Evolutionary conservation across 2,888 invertebrate genomes (phyloP).

Genomic region (Patella caerulea): DNA sequence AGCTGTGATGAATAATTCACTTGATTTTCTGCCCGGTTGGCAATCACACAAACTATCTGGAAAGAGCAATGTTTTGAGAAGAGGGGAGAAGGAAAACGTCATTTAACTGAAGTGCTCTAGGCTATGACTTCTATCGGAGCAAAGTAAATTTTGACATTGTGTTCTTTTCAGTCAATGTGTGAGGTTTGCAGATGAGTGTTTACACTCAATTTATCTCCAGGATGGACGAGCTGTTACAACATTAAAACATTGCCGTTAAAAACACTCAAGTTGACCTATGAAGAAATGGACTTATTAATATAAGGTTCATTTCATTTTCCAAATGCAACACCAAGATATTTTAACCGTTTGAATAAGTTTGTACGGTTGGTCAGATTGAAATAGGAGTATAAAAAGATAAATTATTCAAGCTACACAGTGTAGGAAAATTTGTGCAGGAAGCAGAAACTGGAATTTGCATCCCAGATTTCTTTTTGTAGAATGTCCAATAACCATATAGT

Average conservation of each 20-base stretch:
- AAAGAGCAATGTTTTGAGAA: conserved; percentile 2
- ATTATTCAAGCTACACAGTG: too few relatives aligned
- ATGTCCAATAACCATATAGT: too few relatives aligned
- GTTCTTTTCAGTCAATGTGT: background rate
- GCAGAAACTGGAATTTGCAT: too few relatives aligned
- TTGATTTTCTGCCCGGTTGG: conserved; percentile 21
- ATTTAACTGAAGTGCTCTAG: background rate
- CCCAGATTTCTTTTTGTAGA: too few relatives aligned
- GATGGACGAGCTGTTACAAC: background rate
- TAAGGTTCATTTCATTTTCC: too few relatives aligned
- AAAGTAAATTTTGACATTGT: background rate
- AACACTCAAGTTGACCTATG: too few relatives aligned
- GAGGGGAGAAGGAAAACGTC: background rate
- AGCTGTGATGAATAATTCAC: conserved; percentile 26
- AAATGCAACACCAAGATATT: too few relatives aligned
- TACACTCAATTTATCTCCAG: background rate
- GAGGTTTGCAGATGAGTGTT: background rate
- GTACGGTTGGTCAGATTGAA: too few relatives aligned
- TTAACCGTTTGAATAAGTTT: too few relatives aligned
- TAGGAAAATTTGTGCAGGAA: too few relatives aligned
- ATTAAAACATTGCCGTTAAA: background rate
- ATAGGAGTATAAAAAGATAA: too few relatives aligned
- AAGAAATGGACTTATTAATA: too few relatives aligned
- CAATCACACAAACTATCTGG: background rate
- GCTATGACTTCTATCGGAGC: background rate